Conservation (phyloP, 2,888 invertebrate species). For the Fragum fragum region DNA sequence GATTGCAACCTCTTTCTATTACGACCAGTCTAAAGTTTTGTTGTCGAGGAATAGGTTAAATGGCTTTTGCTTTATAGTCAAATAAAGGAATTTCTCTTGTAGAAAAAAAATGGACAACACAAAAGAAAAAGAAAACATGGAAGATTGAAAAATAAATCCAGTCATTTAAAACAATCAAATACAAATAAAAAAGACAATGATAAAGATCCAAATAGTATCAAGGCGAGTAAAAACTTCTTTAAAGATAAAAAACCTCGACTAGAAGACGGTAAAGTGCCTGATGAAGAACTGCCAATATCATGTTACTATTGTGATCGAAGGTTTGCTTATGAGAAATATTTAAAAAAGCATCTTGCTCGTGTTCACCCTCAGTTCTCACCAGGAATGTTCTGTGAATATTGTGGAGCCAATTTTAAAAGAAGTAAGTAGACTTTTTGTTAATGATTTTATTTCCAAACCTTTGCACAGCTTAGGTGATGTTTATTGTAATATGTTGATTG, state of each 20-base stretch:
- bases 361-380: conserved; percentile 53
- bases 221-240: background rate
- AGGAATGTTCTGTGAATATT: conserved; percentile 63
- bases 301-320: conserved; percentile 53
- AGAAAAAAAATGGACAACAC: background rate
- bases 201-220: background rate
- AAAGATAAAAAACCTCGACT: conserved; percentile 27
- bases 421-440: conserved; percentile 47
- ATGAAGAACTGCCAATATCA: conserved; percentile 49
- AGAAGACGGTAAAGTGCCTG: conserved; percentile 53
- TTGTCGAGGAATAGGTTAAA: no score
- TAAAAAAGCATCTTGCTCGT: conserved; percentile 56
- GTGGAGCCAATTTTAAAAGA: conserved; percentile 55
- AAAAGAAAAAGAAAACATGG: background rate
- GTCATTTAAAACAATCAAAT: background rate
- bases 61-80: no score
- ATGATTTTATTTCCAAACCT: no score
- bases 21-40: no score
- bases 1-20: no score
- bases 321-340: conserved; percentile 63
- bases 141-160: background rate
- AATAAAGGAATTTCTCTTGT: no score
- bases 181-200: background rate
- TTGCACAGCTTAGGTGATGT: no score
- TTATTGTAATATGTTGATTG: no score